Base-by-base conservation (phyloP, 2,113 vertebrate genomes). In the Tapirus terrestris region DNA sequence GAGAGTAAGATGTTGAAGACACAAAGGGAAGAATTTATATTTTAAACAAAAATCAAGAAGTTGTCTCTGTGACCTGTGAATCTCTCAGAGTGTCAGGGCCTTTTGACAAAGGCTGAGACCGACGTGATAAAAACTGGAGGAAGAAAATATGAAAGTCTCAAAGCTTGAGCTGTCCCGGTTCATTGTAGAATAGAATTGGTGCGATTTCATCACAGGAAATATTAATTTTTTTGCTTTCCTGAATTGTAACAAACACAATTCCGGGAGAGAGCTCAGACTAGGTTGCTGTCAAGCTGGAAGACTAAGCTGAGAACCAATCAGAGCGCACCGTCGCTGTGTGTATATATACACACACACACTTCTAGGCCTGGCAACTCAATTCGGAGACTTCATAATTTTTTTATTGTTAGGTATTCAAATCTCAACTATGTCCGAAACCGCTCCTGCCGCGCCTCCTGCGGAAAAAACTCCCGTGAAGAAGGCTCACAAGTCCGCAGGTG, bases 171-270 rank as follows among this genome's bases (percentile, higher is more conserved):
- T n/a, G 76, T 97, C 13, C 84, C 61, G n/a, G 67, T 68, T 98
- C 79, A 83, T 72, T 51, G 23, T 6, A 45, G 51, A 70, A 11
- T 33, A 45, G 6, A 93, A 21, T 1, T 0, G 8, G 5, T 39
- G 79, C 23, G 16, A 18, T 7, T 97, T 1, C 45, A 94, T 14
- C 72, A 31, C 53, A 5, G 53, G 67, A 96, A 97, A 97, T 72
- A 17, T 5, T 89, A n/a, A 96, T 98, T 97, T 80, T 5, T 1
- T 68, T 16, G 82, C 33, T 90, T 98, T 98, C 98, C 98, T 5
- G 65, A 20, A 92, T 45, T 85, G 25, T 95, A 98, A 98, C 97
- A 99, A 98, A 98, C 98, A 98, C 98, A 99, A 97, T 88, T 79
- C 23, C 60, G 91, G 94, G 79, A 65, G 36, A 13, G 63, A 89